Conservation (phyloP, 2,797 vertebrate species). For the Avahi laniger region DNA sequence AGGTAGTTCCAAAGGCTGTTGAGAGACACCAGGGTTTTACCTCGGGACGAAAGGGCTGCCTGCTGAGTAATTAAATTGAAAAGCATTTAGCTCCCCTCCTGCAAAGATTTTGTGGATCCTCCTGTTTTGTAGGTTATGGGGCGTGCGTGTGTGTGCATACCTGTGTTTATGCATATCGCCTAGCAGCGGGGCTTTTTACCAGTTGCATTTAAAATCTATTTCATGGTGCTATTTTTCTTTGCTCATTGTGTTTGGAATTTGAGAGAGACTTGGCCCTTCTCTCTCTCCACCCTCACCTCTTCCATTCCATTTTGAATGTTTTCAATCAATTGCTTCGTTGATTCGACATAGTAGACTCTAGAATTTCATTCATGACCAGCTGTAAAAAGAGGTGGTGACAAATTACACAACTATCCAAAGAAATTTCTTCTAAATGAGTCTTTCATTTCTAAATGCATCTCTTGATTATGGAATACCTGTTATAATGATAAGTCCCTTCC, state of each 20-base stretch:
- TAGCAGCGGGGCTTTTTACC: neutral
- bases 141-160: neutral
- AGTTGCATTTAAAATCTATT: neutral
- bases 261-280: neutral
- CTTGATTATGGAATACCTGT: neutral
- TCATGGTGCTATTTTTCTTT: neutral
- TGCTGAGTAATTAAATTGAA: neutral
- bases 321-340: conserved; percentile 20
- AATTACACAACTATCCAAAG: neutral
- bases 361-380: conserved; percentile 56
- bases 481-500: neutral
- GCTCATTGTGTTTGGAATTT: neutral
- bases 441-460: conserved; percentile 24
- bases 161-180: neutral
- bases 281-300: neutral
- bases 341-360: conserved; percentile 3
- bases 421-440: neutral
- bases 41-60: neutral
- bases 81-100: neutral
- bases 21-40: neutral
- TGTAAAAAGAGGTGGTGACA: conserved; percentile 32
- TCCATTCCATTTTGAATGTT: neutral
- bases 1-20: neutral
- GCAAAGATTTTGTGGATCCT: neutral
- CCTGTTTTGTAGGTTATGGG: neutral